Percentiles rank a stretch among this genome's conserved stretches.
Evolutionary conservation across 2,888 invertebrate species (phyloP).

Genomic region (Zonitis immaculata): DNA sequence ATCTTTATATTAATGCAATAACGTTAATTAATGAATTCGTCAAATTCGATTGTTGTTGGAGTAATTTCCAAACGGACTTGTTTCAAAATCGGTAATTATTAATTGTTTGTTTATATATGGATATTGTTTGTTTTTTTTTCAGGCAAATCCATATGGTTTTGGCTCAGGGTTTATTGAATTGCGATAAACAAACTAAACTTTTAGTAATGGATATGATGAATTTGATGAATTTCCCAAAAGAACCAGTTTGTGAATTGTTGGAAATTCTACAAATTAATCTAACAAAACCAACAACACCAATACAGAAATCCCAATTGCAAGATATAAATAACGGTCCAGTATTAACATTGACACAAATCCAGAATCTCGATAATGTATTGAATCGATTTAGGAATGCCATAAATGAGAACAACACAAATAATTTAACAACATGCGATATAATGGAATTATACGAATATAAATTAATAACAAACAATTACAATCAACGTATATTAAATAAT

Average conservation of each 20-base stretch:
- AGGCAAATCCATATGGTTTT: conserved; percentile 51
- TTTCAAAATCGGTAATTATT: conserved; percentile 39
- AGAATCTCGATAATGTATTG: conserved; percentile 38
- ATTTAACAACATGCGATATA: conserved; percentile 61
- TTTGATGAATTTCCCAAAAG: conserved; percentile 31
- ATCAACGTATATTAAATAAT: conserved; percentile 50
- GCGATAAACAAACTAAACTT: conserved; percentile 48
- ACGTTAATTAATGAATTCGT: conserved; percentile 51
- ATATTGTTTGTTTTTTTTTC: too few relatives aligned
- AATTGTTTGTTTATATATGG: not conserved
- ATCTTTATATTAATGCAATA: conserved; percentile 51
- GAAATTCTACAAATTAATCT: conserved; percentile 28
- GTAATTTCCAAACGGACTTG: conserved; percentile 45
- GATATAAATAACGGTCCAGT: conserved; percentile 24
- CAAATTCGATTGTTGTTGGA: conserved; percentile 48
- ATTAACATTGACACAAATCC: conserved; percentile 39
- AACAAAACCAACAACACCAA: not conserved
- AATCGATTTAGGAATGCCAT: conserved; percentile 25
- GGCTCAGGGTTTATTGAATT: conserved; percentile 51
- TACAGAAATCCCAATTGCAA: not conserved
- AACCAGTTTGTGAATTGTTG: conserved; percentile 34
- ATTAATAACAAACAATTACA: conserved; percentile 54
- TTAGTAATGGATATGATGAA: conserved; percentile 44
- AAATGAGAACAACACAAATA: conserved; percentile 28
- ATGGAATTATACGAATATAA: conserved; percentile 72